Evolutionary conservation across 2,888 invertebrate genomes (phyloP).

Genomic region (Cryptocheilus praepositus): DNA sequence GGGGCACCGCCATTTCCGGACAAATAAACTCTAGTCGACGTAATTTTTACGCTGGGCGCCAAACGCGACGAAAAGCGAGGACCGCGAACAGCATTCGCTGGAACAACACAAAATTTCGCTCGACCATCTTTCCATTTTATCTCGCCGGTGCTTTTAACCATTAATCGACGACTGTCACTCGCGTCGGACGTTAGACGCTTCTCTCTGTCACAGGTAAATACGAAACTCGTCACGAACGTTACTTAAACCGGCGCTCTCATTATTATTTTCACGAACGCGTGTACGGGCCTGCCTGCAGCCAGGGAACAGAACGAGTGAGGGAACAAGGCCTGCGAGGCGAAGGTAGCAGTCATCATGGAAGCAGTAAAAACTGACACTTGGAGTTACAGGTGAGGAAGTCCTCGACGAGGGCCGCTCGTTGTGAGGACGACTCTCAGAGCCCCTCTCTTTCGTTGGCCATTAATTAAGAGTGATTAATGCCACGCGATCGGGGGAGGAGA

Average conservation of each 20-base stretch:
- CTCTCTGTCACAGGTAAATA: too few relatives aligned
- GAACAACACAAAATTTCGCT: slow-evolving; percentile 56
- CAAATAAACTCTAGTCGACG: slow-evolving; percentile 80
- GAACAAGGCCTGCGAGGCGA: too few relatives aligned
- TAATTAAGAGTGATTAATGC: slow-evolving; percentile 69
- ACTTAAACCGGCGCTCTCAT: too few relatives aligned
- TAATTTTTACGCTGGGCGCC: slow-evolving; percentile 84
- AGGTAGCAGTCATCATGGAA: too few relatives aligned
- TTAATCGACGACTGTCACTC: too few relatives aligned
- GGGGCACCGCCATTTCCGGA: slow-evolving; percentile 74
- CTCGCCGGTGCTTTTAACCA: slow-evolving; percentile 12
- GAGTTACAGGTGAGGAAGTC: slow-evolving; percentile 1
- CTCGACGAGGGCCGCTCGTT: slow-evolving; percentile 23
- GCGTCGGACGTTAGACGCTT: too few relatives aligned
- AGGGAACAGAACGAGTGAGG: too few relatives aligned
- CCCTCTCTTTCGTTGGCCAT: slow-evolving; percentile 35
- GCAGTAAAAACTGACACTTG: too few relatives aligned
- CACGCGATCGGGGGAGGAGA: slow-evolving; percentile 37
- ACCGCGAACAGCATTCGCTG: slow-evolving; percentile 59
- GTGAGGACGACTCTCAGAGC: too few relatives aligned
- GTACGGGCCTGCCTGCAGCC: too few relatives aligned
- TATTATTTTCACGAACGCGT: too few relatives aligned
- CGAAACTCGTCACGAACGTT: too few relatives aligned
- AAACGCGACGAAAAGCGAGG: slow-evolving; percentile 71
- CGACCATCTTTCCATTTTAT: background rate